phyloP scores from a whole-genome alignment of 2,113 vertebrate species.

The Hystrix brachyura region DNA sequence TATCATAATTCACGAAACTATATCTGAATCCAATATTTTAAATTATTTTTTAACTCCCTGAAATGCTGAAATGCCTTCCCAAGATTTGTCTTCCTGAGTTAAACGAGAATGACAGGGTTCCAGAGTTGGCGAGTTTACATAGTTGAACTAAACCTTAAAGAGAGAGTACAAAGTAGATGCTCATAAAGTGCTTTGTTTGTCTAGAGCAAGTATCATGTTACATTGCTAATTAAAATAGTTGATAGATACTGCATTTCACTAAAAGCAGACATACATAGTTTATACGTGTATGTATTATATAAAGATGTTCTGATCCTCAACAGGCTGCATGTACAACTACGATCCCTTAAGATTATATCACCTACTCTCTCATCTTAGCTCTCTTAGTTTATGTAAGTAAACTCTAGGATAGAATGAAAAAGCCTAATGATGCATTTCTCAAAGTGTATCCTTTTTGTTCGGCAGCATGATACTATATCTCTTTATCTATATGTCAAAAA shows the following conservation, averaged over 20 bases:
- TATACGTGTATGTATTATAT: not conserved
- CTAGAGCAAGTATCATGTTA: not conserved
- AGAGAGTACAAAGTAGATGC: not conserved
- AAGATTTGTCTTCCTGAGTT: conserved; percentile 52
- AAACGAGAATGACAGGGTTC: not conserved
- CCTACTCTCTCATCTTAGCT: not conserved
- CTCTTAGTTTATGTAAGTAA: not conserved
- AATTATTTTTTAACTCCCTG: not conserved
- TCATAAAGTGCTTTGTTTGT: not conserved
- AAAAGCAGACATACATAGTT: not conserved
- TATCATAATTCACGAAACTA: conserved; percentile 14
- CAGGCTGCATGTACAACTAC: not conserved
- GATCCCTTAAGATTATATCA: not conserved
- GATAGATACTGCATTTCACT: not conserved
- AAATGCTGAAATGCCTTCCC: not conserved
- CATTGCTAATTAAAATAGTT: not conserved
- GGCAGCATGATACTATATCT: not conserved
- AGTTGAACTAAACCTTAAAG: not conserved
- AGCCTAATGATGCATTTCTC: not conserved
- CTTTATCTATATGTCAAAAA: conserved; percentile 3
- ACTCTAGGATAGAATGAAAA: not conserved
- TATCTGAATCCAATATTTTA: not conserved
- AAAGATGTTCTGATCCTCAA: not conserved
- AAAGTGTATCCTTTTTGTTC: not conserved
- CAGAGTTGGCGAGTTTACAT: not conserved